Evolutionary conservation across 30 jellyfish, hydroid and myxozoan species (phyloP).

Genomic region (Chrysaora quinquecirrha): DNA sequence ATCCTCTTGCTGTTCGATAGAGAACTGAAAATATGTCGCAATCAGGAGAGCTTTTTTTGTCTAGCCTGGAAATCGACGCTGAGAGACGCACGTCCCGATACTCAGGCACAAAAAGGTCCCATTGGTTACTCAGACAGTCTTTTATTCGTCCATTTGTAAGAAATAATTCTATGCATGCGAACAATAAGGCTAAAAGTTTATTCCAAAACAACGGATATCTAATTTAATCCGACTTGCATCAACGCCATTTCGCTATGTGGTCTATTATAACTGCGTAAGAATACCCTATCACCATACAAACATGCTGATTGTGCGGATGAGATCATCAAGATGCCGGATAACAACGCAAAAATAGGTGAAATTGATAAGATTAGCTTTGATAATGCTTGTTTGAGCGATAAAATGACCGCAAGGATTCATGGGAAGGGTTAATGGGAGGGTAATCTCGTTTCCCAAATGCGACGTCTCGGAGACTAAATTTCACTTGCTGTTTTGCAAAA

Average conservation of each 20-base stretch:
- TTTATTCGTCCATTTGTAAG: background rate
- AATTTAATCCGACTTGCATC: background rate
- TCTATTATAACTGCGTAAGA: background rate
- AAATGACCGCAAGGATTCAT: background rate
- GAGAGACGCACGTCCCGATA: background rate
- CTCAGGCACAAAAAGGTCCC: background rate
- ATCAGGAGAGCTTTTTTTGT: background rate
- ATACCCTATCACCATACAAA: background rate
- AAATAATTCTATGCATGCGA: background rate
- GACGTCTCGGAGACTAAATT: no score
- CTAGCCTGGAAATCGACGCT: background rate
- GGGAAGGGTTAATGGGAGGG: background rate
- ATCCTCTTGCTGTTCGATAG: background rate
- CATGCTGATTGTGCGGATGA: background rate
- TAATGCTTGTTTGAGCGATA: no score
- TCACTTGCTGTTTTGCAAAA: no score
- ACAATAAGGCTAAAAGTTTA: background rate
- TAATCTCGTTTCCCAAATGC: no score
- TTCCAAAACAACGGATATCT: conserved; percentile 4
- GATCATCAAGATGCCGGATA: background rate
- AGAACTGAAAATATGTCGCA: no score
- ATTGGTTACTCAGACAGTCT: background rate
- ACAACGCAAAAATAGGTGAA: background rate
- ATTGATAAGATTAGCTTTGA: background rate
- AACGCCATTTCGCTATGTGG: background rate